phyloP scores from a whole-genome alignment of 64 coral and sea anemone species.

The Porites australiensis region DNA sequence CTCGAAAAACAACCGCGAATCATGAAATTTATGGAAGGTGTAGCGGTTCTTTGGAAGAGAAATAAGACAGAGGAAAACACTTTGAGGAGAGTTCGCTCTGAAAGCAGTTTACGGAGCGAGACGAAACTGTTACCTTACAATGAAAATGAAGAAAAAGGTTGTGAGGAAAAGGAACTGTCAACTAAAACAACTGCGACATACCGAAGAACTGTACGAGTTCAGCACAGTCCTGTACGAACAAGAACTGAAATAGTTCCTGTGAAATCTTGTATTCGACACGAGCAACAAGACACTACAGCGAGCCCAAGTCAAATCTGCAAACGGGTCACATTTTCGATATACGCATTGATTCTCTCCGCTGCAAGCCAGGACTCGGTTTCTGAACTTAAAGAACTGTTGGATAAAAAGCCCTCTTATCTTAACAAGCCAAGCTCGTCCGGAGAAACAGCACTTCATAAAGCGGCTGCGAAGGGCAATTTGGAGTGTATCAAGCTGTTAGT shows the following conservation, averaged over 20 bases:
- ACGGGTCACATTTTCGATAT: conserved; percentile 69
- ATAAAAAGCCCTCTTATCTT: conserved; percentile 63
- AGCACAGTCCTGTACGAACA: conserved; percentile 5
- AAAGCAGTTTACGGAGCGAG: not conserved
- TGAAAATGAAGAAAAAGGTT: not conserved
- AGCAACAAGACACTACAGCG: not conserved
- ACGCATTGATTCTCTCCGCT: conserved; percentile 71
- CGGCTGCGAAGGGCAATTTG: conserved; percentile 42
- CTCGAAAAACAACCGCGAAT: conserved; percentile 3
- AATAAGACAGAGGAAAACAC: not conserved
- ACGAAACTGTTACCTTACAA: not conserved
- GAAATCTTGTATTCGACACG: conserved; percentile 48
- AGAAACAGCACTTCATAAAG: conserved; percentile 76
- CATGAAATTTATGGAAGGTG: not conserved
- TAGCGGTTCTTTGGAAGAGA: conserved; percentile 18
- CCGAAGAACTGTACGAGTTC: conserved; percentile 33
- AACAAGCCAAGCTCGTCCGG: conserved; percentile 84
- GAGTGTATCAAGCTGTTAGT: conserved; percentile 71
- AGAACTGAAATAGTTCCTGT: conserved; percentile 28
- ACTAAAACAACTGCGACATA: not conserved
- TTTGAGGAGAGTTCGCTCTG: conserved; percentile 7
- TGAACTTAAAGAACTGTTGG: conserved; percentile 68
- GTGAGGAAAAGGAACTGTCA: not conserved
- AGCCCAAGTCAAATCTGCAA: conserved; percentile 22
- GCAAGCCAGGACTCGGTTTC: conserved; percentile 66